These are phyloP conservation scores for Nemotelus nigrinus DNA, from an alignment of 2,888 invertebrate genomes.

Conservation along the genomic window DNA sequence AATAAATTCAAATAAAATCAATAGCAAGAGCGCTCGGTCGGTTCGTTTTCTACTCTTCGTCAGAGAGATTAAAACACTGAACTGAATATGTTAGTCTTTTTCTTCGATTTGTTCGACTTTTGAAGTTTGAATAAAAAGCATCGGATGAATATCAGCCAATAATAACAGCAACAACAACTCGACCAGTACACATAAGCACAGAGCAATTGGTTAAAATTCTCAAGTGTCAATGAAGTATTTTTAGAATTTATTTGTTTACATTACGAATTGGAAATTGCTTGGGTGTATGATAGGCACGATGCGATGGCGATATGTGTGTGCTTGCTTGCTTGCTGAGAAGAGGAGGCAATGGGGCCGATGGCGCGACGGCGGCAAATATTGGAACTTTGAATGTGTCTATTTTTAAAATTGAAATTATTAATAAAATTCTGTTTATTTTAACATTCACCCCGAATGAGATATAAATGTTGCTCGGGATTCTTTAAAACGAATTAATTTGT, in stretches of 20 bases:
- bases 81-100: too few species aligned
- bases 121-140: too few species aligned
- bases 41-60: too few species aligned
- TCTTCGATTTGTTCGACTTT: too few species aligned
- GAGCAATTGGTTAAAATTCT: slow-evolving; percentile 34
- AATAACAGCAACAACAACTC: too few species aligned
- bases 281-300: not conserved
- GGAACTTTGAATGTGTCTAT: slow-evolving; percentile 21
- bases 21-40: too few species aligned
- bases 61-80: too few species aligned
- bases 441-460: slow-evolving; percentile 21
- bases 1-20: too few species aligned
- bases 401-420: slow-evolving; percentile 39
- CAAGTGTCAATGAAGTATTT: slow-evolving; percentile 43
- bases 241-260: slow-evolving; percentile 42
- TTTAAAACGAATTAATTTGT: slow-evolving; percentile 11
- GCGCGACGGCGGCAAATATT: not conserved
- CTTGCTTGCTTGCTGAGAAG: too few species aligned
- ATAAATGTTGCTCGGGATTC: slow-evolving; percentile 21
- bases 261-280: slow-evolving; percentile 35
- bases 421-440: slow-evolving; percentile 44
- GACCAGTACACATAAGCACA: not conserved
- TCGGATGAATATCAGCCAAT: too few species aligned
- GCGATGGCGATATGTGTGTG: too few species aligned
- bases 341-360: too few species aligned